phyloP scores from a whole-genome alignment of 2,888 invertebrate genomes.

The Latrodectus elegans region DNA sequence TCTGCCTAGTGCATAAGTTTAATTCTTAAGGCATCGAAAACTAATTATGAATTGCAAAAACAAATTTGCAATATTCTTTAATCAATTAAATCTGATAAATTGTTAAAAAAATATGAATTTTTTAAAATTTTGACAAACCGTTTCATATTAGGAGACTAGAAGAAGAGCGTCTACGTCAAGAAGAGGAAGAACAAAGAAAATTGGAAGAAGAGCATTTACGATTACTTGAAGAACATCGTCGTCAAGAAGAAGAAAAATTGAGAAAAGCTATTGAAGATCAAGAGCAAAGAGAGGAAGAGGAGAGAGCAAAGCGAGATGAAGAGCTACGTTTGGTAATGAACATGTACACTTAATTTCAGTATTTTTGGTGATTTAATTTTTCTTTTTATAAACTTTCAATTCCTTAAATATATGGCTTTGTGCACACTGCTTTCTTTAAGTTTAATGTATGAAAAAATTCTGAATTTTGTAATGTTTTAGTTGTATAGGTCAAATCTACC shows the following conservation, averaged over 20 bases:
- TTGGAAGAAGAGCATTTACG: constrained; percentile 84
- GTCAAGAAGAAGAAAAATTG: constrained; percentile 89
- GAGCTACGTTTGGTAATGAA: constrained; percentile 58
- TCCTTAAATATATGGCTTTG: not conserved
- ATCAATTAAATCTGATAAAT: no score
- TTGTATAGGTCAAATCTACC: no score
- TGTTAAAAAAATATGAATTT: no score
- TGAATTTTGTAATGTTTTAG: no score
- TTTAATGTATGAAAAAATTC: no score
- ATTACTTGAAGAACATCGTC: constrained; percentile 82
- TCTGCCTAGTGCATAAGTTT: no score
- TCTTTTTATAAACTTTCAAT: not conserved
- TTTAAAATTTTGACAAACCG: not conserved
- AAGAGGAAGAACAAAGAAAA: constrained; percentile 88
- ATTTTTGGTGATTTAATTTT: not conserved
- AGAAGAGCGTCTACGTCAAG: constrained; percentile 82
- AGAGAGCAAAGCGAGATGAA: constrained; percentile 65
- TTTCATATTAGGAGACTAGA: constrained; percentile 75
- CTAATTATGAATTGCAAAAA: not conserved
- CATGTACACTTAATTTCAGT: not conserved
- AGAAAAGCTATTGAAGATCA: constrained; percentile 83
- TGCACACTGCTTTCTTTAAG: no score
- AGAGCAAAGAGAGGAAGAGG: constrained; percentile 69
- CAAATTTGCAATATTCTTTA: not conserved
- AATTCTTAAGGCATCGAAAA: not conserved